Base-by-base conservation (phyloP, 2,888 invertebrate species). In the Epirrita christyi region DNA sequence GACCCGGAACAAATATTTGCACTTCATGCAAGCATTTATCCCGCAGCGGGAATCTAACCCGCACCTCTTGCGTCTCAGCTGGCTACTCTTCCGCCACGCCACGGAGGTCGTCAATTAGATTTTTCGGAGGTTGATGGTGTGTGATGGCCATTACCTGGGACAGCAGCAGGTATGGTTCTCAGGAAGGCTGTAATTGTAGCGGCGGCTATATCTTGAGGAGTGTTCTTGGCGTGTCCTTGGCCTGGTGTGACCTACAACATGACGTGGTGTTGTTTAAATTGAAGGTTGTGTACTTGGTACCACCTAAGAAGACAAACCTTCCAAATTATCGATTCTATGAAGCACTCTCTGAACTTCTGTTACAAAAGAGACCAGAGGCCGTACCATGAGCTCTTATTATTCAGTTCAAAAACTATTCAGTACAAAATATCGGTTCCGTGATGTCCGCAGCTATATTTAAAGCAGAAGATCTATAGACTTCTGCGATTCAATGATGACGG, bases 121-220 rank as follows among this genome's bases (percentile, higher is more conserved):
- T 7, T 29, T 29, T 29, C 6, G 28, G 6, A 29, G 28, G 6
- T 8, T 32, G 32, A 32, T 32, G 32, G 11, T 36, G n/a, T 6
- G 21, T 21, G 21, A 21, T 21, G 21, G 21, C 21, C 21, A 21
- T 36, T 85, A 95, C 96, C 97, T 78, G 98, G 96, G 47, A 99
- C 98, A 46, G 98, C 98, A 48, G 97, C 94, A 51, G 99, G 99
- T 6, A 99, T 97, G 46, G 97, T 97, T 73, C 98, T 94, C 71
- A 95, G 94, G 59, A 99, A 93, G 60, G 98, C 98, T 21, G 95
- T 95, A 0, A 98, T 97, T 0, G 99, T 99, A 1, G 98, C 98
- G 15, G 93, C 85, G 28, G 97, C 99, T 55, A 98, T 95, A 75
- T 98, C 95, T 71, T 95, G 94, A 4, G 97, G 94, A 21, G 95